phyloP scores from a whole-genome alignment of 2,888 invertebrate species.

The Ernsta delagoae region DNA sequence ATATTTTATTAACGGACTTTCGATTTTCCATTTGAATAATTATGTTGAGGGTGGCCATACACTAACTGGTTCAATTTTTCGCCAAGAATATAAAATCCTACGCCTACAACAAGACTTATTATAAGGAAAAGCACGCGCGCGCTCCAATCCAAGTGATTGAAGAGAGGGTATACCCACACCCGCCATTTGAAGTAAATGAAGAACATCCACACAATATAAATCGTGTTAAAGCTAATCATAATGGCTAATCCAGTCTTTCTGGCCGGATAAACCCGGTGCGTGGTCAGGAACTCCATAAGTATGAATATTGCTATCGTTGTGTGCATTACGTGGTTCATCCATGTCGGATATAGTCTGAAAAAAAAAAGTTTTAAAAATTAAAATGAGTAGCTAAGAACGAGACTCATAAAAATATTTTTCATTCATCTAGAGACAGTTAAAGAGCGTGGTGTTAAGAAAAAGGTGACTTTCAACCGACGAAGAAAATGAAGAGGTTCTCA shows the following conservation, averaged over 20 bases:
- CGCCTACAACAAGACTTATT: constrained; percentile 81
- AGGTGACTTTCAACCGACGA: no score
- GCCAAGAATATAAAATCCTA: constrained; percentile 88
- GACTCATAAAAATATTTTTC: no score
- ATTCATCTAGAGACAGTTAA: no score
- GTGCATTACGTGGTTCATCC: constrained; percentile 96
- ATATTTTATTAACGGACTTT: constrained; percentile 38
- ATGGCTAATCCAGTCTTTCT: constrained; percentile 86
- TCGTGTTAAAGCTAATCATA: constrained; percentile 83
- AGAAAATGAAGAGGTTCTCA: no score
- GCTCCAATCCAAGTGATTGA: constrained; percentile 89
- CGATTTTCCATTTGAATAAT: constrained; percentile 39
- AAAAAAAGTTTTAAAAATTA: not conserved
- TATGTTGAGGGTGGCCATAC: constrained; percentile 79
- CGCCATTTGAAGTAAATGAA: constrained; percentile 88
- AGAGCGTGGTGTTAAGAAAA: no score
- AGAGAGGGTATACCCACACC: constrained; percentile 95
- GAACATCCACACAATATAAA: constrained; percentile 90
- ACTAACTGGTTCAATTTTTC: constrained; percentile 88
- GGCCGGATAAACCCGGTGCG: constrained; percentile 90
- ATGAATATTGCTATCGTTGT: constrained; percentile 92
- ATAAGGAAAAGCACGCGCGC: constrained; percentile 89
- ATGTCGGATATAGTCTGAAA: constrained; percentile 92
- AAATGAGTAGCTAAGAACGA: no score
- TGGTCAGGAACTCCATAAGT: constrained; percentile 88